Base-by-base conservation (phyloP, 2,888 invertebrate species). In the Drosophila borborema region DNA sequence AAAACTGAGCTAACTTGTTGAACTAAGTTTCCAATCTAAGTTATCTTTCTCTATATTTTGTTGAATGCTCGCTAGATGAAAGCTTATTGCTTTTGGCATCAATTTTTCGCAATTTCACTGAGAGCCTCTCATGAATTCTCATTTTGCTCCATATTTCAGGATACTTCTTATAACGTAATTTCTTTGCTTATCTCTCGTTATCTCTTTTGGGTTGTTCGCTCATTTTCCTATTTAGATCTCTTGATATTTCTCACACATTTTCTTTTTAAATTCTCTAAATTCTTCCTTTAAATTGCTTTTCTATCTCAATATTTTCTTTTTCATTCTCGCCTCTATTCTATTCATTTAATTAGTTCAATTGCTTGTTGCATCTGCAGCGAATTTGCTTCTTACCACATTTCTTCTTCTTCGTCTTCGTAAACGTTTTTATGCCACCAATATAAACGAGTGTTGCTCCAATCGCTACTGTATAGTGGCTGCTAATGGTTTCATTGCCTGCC, bases 401-500 rank as follows among this genome's bases (percentile, higher is more conserved):
- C 12, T 5, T 18, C 10, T 49, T 10, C 16, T 5, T n/a, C 12
- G 10, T 34, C 18, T 34, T 49, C 49, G 31, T 18, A 34, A 49
- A 49, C 31, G 49, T 49, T 49, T 31, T 49, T 18, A 31, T 34
- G 49, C n/a, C 34, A 36, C 0, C 16, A 48, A 41, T 40, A 49
- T 38, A 23, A 40, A 34, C 34, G 23, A 48, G 28, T 46, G 38
- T 14, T 28, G 9, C 38, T 72, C 43, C 53, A 54, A 46, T 62
- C 34, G 23, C 8, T n/a, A 28, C 34, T 43, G 38, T 9, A 65
- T 31, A 43, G 59, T 28, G 23, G 54, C 43, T 40, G 38, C 41
- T 63, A 63, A 71, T 59, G 43, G 28, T 56, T 53, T 64, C 10
- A 48, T 60, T 65, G 55, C 20, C 31, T 65, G 55, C 20, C 31